Evolutionary conservation across 2,113 vertebrate species (phyloP).

Genomic region (Platycercus adscitus): DNA sequence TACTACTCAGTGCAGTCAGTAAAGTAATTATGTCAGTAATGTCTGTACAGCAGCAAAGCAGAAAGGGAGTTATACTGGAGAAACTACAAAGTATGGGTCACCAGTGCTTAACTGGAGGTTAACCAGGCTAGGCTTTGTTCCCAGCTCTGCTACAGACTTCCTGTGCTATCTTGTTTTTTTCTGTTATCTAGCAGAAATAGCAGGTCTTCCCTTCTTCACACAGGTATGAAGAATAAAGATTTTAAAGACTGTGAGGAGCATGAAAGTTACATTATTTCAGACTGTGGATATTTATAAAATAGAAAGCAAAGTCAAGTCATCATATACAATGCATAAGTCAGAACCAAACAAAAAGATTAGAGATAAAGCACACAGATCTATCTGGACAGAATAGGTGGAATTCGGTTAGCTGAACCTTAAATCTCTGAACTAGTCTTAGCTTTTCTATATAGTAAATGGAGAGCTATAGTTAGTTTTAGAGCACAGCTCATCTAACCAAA

Average conservation of each 20-base stretch:
- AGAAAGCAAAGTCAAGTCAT: neutral
- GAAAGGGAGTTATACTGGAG: neutral
- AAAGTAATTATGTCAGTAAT: neutral
- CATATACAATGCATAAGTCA: neutral
- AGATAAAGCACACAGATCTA: neutral
- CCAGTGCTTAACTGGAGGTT: neutral
- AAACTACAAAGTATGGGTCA: neutral
- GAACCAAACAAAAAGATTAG: neutral
- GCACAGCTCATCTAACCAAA: neutral
- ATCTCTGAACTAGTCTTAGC: neutral
- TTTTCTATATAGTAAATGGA: neutral
- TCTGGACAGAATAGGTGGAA: neutral
- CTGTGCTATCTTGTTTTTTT: neutral
- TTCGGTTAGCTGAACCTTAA: neutral
- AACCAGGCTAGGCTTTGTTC: neutral
- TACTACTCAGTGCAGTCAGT: neutral
- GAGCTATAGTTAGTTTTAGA: neutral
- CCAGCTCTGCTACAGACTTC: neutral
- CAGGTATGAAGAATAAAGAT: neutral
- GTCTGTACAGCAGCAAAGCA: neutral
- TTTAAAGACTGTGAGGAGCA: neutral
- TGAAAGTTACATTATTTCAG: neutral
- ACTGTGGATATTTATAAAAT: neutral
- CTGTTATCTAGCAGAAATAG: neutral
- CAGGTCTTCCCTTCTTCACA: neutral